phyloP scores from a whole-genome alignment of 2,113 vertebrate genomes.

The Sapayoa aenigma region DNA sequence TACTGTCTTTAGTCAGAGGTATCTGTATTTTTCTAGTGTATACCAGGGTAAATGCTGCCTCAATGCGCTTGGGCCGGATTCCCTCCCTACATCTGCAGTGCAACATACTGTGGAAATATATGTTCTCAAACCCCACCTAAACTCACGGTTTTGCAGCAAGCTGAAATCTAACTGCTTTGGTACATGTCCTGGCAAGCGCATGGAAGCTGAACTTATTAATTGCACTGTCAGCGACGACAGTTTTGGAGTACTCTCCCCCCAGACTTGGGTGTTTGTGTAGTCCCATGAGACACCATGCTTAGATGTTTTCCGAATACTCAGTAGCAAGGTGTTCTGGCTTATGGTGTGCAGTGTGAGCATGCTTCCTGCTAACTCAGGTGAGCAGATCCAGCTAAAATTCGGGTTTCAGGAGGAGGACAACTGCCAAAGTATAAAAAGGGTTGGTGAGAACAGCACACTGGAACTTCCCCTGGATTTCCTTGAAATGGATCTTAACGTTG shows the following conservation, averaged over 20 bases:
- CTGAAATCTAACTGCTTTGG: fast-evolving
- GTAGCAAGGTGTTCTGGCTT: fast-evolving
- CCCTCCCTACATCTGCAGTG: background rate
- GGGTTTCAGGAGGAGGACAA: background rate
- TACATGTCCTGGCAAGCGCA: background rate
- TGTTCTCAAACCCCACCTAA: background rate
- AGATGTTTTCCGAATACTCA: fast-evolving
- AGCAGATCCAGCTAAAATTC: background rate
- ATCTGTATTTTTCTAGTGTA: background rate
- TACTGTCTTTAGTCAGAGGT: background rate
- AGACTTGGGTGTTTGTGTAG: background rate
- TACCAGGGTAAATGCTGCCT: background rate
- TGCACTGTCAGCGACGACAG: background rate
- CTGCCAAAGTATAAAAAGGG: background rate
- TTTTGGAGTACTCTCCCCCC: fast-evolving
- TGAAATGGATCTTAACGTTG: background rate
- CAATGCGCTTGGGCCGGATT: fast-evolving
- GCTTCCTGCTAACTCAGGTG: background rate
- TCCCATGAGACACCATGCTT: fast-evolving
- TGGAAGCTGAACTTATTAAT: background rate
- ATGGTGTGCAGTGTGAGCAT: fast-evolving
- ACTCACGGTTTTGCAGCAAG: background rate
- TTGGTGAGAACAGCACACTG: background rate
- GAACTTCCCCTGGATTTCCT: background rate
- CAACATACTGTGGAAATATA: background rate